Evolutionary conservation across 2,888 invertebrate genomes (phyloP), one percentile per base, ranked within the genome.

Genomic region (Melanargia galathea): DNA sequence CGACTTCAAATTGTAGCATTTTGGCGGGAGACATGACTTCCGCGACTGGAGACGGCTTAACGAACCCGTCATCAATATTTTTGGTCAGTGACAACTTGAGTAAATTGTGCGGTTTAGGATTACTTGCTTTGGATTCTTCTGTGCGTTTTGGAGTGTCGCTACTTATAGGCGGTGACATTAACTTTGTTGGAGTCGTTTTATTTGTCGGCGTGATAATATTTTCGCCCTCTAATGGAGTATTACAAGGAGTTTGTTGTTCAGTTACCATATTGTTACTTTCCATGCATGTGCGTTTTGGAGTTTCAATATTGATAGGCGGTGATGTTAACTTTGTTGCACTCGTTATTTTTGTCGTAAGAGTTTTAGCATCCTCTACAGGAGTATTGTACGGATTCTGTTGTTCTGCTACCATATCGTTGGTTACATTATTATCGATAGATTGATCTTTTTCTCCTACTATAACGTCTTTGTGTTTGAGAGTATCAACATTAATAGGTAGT

Each of bases 1-100:
- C 84, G 18, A 90, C 71, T 77, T 89, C 86, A 22, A 86, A 91
- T 78, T 90, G 90, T 56, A 91, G 73, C 89, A 90, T 90, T 79
- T 75, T 84, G 18, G 91, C 91, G 8, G 91, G 90, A 40, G 90
- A 90, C 88, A 90, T 89, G 20, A 85, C 66, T 51, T 89, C 91
- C 18, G 73, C 64, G 0, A 88, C 75, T 1, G 89, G 87, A 22
- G 90, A 88, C 1, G 91, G 90, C 56, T 81, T 90, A 0, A 86
- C 82, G 64, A 90, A 91, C 38, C 71, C 63, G 71, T 89, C 85
- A 56, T 87, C 83, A 62, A 75, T 79, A 58, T 81, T 83, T 69
- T 84, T 87, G 24, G 77, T 70, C 24, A 89, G 63, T 8, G 87
- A 81, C 60, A 88, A 69, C 75, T 87, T 83, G 22, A 89, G 70